Evolutionary conservation across 2,797 vertebrate genomes (phyloP), one percentile per base, ranked within the genome.

Genomic region (Serranus cabrilla): DNA sequence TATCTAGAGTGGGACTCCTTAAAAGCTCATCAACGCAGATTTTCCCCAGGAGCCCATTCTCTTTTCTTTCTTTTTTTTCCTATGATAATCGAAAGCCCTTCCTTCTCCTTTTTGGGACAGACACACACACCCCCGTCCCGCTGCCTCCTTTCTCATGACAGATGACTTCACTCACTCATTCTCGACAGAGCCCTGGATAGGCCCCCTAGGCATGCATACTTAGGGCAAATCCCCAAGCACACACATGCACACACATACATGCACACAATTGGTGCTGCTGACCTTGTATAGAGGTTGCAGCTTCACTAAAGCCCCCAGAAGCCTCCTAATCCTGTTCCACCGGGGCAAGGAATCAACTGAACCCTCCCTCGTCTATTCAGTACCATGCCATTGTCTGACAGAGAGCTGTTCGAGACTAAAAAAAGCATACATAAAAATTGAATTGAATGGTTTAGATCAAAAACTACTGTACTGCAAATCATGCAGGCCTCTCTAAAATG

Each of bases 151-250:
- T 80, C 75, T 86, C 74, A 80, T 89, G 85, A 90, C 76, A 78
- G 83, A 93, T 93, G 91, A 93, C 89, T 92, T 91, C 86, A 93
- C 82, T 89, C 80, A 84, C 82, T 92, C 81, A 69, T 71, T 83
- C 69, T 72, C 51, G 83, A 85, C 81, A 72, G 59, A 87, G 77
- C 82, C 77, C 75, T 74, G 65, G 70, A 80, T 76, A 72, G 81
- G 45, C 81, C 82, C 81, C 40, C 46, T 31, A 71, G 74, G 84
- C 78, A 88, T 78, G 81, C 76, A 83, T 86, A 86, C 84, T 87
- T 65, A 78, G 17, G 42, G 76, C 51, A 90, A 91, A 91, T 89
- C 84, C 87, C 84, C 64, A 83, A 78, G 78, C 64, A 63, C 79
- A 78, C 81, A 65, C 74, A 23, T 39, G 49, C 61, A 73, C 51